phyloP scores from a whole-genome alignment of 1,140 invertebrate species.

The Brachionus paranguensis region DNA sequence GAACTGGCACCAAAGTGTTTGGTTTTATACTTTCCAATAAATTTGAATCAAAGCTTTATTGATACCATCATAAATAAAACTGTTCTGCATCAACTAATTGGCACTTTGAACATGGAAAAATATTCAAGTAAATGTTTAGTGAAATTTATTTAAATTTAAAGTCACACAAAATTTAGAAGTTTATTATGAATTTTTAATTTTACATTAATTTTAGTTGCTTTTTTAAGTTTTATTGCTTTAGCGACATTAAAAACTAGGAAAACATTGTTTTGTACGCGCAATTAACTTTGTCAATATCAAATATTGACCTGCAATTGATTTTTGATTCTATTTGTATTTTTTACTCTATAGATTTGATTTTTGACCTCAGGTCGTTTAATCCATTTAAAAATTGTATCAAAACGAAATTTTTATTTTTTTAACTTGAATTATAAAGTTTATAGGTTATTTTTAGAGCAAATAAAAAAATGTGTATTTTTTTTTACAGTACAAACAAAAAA shows the following conservation, averaged over 20 bases:
- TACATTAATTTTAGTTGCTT: background rate
- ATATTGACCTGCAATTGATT: background rate
- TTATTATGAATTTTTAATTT: background rate
- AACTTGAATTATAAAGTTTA: background rate
- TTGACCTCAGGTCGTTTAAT: background rate
- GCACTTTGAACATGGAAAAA: background rate
- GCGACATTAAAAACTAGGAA: background rate
- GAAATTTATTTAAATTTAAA: background rate
- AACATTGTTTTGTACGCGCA: background rate
- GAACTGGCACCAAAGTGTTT: slow-evolving; percentile 61
- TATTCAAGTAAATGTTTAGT: background rate
- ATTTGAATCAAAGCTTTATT: slow-evolving; percentile 49
- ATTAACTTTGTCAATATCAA: background rate
- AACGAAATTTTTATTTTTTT: background rate
- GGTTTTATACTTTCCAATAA: slow-evolving; percentile 65
- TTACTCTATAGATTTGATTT: background rate
- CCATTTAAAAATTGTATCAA: background rate
- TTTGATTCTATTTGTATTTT: background rate
- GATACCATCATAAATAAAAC: slow-evolving; percentile 11
- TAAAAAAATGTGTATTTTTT: background rate
- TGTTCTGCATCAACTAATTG: background rate
- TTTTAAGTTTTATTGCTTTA: background rate
- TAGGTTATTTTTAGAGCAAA: background rate
- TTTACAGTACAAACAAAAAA: too few species aligned
- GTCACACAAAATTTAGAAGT: background rate